Conservation (phyloP, 1,140 invertebrate genomes). For the Ericerus pela region DNA sequence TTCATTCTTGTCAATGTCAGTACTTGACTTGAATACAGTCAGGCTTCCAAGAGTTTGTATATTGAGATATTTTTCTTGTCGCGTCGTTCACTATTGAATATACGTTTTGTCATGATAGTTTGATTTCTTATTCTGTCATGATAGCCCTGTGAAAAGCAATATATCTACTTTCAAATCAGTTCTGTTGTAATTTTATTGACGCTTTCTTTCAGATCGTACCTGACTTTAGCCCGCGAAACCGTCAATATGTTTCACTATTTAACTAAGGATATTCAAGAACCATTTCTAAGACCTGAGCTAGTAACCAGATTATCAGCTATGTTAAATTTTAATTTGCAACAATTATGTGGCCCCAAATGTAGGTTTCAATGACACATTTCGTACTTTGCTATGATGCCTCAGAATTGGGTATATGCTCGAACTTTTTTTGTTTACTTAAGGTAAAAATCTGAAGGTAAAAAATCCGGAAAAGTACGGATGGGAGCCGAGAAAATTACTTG, state of each 20-base stretch:
- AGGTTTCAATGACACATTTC: constrained; percentile 17
- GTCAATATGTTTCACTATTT: constrained; percentile 97
- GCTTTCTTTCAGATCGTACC: constrained; percentile 51
- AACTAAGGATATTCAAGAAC: constrained; percentile 83
- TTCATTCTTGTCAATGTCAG: too few relatives aligned
- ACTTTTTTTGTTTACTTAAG: constrained; percentile 19
- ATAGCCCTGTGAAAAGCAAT: too few relatives aligned
- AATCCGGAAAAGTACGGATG: constrained; percentile 91
- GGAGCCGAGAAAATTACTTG: constrained; percentile 79
- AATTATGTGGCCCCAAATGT: constrained; percentile 94
- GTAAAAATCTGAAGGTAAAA: constrained; percentile 87
- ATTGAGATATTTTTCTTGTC: too few relatives aligned
- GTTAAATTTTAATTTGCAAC: constrained; percentile 94
- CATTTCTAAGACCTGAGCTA: constrained; percentile 81
- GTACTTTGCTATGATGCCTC: not conserved
- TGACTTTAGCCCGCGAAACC: constrained; percentile 87
- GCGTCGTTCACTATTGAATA: too few relatives aligned
- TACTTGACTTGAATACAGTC: too few relatives aligned
- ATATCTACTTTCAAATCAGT: too few relatives aligned
- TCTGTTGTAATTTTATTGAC: too few relatives aligned
- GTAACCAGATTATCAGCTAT: constrained; percentile 88
- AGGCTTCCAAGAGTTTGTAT: too few relatives aligned
- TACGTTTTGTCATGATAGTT: too few relatives aligned
- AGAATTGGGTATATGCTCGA: not conserved
- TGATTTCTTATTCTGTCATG: too few relatives aligned